phyloP scores from a whole-genome alignment of 2,113 vertebrate genomes.

The Caranx melampygus region DNA sequence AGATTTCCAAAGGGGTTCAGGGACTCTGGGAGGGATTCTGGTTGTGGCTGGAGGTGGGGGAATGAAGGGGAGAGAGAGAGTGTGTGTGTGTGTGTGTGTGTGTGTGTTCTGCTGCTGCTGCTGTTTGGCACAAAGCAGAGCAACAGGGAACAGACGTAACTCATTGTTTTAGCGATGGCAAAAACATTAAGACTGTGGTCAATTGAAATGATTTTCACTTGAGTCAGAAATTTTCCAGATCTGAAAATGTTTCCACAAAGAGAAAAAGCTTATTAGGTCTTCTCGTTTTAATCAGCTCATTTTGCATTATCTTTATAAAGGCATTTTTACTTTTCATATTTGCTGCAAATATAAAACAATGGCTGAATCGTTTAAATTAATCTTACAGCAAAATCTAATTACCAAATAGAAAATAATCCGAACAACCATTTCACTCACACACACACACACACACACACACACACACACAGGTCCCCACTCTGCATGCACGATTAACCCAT shows the following conservation, averaged over 20 bases:
- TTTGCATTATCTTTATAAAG: background rate
- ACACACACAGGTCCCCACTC: background rate
- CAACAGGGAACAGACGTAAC: background rate
- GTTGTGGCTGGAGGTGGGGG: constrained; percentile 24
- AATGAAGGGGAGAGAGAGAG: background rate
- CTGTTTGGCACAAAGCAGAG: background rate
- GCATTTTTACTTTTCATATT: background rate
- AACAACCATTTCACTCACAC: background rate
- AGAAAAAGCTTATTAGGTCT: no score
- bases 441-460: constrained; percentile 3
- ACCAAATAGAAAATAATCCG: background rate
- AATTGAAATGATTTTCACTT: background rate
- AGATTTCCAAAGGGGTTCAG: constrained; percentile 66
- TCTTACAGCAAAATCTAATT: no score
- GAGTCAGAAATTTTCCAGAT: no score
- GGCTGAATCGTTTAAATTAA: background rate
- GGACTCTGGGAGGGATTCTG: constrained; percentile 53
- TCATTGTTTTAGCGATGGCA: background rate
- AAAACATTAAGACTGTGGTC: background rate
- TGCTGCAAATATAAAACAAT: background rate
- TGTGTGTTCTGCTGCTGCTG: background rate
- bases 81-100: no score
- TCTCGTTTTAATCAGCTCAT: no score
- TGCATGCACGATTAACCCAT: constrained; percentile 48
- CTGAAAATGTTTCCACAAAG: no score